Evolutionary conservation across 1,140 invertebrate genomes (phyloP), one percentile per base, ranked within the genome.

Genomic region (Heliconius melpomene): DNA sequence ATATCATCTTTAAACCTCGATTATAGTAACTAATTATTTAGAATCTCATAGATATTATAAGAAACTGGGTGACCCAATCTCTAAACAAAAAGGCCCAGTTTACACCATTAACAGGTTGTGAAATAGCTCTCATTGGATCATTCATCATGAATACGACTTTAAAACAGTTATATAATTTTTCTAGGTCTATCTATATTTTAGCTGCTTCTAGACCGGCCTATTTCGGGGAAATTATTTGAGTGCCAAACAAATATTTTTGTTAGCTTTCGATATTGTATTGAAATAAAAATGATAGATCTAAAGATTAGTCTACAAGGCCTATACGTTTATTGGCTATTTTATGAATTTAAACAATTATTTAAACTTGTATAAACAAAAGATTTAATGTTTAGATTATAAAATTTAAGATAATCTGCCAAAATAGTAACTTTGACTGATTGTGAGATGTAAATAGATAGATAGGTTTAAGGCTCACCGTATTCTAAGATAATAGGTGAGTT

Each of bases 371-470:
- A 79, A 70, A 76, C 29, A 38, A 75, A 74, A 40, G n/a, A 75
- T 78, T 78, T 74, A 76, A 76, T 76, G 46, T 26, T 76, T 76
- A 79, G 74, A 86, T 83, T 86, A 84, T 87, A 82, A 87, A 84
- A 89, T 86, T 88, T 88, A 82, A 82, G 80, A 86, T 87, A 87
- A 86, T 90, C 88, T 92, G 90, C 91, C 93, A 93, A 93, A 91
- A 91, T 92, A 87, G 83, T 86, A 87, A 90, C 86, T 92, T 92
- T 89, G 93, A 94, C 93, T 94, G 93, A 94, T 90, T 91, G 90
- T 92, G 91, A 91, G 90, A 92, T 93, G 93, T 94, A 94, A 89
- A 94, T 94, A 94, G 86, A 81, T 93, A 94, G 90, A 81, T 93
- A 94, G 90, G 83, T 72, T 93, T 93, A 92, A 90, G 84, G 84